Evolutionary conservation across 2,888 invertebrate species (phyloP), one percentile per base, ranked within the genome.

Genomic region (Habroteleia sp.): DNA sequence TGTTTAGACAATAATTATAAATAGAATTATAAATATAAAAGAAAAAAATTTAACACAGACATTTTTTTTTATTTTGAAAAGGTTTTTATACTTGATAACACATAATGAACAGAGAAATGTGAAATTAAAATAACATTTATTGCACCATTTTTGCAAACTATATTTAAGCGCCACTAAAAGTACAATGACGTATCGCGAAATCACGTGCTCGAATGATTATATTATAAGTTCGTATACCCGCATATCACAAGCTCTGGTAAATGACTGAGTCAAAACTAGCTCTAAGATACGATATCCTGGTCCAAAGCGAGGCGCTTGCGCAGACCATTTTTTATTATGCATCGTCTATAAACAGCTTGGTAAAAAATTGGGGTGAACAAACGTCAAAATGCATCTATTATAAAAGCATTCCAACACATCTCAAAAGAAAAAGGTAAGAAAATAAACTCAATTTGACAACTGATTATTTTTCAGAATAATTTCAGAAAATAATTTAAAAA

Each of bases 171-270:
- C 16, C 14, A 14, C n/a, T n/a, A 35, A 27, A 14, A 35, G 13
- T n/a, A 31, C 23, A 42, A 39, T 71, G 56, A 63, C 72, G 71
- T 62, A 52, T 41, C 35, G 27, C 13, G 7, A 35, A 63, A 63
- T 76, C 77, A 74, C 77, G 76, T 74, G 76, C 17, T 54, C 2
- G 2, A 2, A 23, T 13, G 16, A 48, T 37, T 37, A n/a, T 17
- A 6, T 33, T 4, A n/a, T 20, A 31, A 23, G 14, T 46, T 29
- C 50, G 42, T 29, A 35, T 37, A 44, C 8, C 60, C 71, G 58
- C 65, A 65, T 74, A 76, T 72, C 68, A 54, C 79, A 68, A 79
- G 76, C 72, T 77, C 77, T 76, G 77, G 75, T 78, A 77, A 76
- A 66, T 73, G 58, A 82, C 82, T 82, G 77, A 77, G 62, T 65